Conservation (phyloP, 2,113 vertebrate genomes). For the Coracopsis vasa region DNA sequence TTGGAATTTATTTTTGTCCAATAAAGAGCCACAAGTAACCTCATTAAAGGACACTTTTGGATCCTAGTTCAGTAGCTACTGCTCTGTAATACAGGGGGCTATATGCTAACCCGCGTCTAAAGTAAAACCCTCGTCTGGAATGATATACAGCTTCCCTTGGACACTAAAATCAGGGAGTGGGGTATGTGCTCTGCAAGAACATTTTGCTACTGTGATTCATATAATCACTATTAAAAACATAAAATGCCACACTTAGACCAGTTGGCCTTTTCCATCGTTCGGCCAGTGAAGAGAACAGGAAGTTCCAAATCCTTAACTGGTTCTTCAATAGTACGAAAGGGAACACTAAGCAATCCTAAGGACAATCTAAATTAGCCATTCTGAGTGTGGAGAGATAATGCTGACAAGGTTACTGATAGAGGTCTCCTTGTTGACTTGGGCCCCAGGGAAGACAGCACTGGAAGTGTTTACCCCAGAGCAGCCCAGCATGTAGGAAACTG, state of each 20-base stretch:
- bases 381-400: neutral
- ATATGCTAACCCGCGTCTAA: neutral
- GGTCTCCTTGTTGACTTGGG: neutral
- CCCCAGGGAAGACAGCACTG: neutral
- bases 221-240: constrained; percentile 15
- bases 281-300: neutral
- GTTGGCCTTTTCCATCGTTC: neutral
- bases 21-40: constrained; percentile 67
- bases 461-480: neutral
- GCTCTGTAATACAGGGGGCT: neutral
- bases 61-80: neutral
- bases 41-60: constrained; percentile 41
- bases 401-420: neutral
- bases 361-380: neutral
- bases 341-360: neutral
- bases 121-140: neutral
- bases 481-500: neutral
- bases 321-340: neutral
- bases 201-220: constrained; percentile 53
- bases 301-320: neutral
- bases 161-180: neutral
- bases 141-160: neutral
- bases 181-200: neutral
- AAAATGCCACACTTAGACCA: neutral
- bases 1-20: constrained; percentile 74